Evolutionary conservation across 2,888 invertebrate genomes (phyloP).

Genomic region (Callosobruchus maculatus): DNA sequence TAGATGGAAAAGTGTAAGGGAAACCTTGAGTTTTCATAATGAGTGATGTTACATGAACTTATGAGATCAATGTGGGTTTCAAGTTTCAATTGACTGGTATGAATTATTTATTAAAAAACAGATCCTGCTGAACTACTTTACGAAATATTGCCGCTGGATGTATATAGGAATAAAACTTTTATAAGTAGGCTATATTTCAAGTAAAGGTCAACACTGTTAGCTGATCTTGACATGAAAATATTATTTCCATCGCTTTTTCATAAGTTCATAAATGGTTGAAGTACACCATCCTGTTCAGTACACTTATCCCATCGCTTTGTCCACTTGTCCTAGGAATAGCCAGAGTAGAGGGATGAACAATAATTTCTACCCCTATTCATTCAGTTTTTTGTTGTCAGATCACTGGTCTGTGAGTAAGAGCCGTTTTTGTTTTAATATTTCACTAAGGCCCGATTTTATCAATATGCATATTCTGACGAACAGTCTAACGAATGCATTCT

Average conservation of each 20-base stretch:
- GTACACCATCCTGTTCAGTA: too few relatives aligned
- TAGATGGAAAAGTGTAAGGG: neutral
- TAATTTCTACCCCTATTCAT: too few relatives aligned
- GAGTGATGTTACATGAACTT: neutral
- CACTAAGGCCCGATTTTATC: too few relatives aligned
- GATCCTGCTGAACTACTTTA: neutral
- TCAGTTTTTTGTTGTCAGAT: too few relatives aligned
- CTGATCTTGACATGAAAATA: neutral
- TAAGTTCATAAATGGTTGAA: too few relatives aligned
- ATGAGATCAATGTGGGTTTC: neutral
- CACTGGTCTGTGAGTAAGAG: too few relatives aligned
- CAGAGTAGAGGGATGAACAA: too few relatives aligned
- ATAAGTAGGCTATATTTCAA: neutral
- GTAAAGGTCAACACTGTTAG: neutral
- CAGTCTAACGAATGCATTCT: too few relatives aligned
- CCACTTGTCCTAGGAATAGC: too few relatives aligned
- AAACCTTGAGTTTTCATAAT: neutral
- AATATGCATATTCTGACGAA: too few relatives aligned
- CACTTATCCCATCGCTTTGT: too few relatives aligned
- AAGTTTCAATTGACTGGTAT: neutral
- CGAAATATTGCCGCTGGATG: neutral
- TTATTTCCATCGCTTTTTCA: neutral
- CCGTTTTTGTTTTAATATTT: too few relatives aligned
- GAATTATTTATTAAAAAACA: neutral
- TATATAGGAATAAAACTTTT: neutral